Conservation (phyloP, 2,888 invertebrate genomes). For the Rhabditophanes sp. region DNA sequence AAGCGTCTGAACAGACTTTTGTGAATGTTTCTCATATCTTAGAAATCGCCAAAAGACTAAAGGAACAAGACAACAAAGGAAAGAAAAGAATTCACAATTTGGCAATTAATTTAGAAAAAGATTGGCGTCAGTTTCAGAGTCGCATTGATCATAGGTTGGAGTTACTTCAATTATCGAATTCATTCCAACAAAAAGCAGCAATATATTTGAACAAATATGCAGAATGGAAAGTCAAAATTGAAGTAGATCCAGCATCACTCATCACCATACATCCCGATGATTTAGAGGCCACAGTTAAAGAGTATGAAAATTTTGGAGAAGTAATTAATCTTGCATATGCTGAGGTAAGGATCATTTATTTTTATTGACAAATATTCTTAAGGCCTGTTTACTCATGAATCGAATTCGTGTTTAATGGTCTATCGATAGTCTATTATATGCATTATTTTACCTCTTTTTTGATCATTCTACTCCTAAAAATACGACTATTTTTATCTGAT, state of each 20-base stretch:
- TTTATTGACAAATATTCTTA: constrained; percentile 2
- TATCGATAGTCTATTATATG: too few relatives aligned
- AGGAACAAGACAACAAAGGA: constrained; percentile 10
- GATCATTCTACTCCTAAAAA: too few relatives aligned
- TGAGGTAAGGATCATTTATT: constrained; percentile 8
- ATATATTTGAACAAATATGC: constrained; percentile 17
- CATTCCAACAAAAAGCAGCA: constrained; percentile 16
- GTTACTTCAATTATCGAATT: constrained; percentile 13
- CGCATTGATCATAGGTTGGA: constrained; percentile 8
- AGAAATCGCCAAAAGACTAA: constrained; percentile 9
- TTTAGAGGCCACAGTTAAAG: constrained; percentile 17
- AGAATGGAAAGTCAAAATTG: constrained; percentile 21
- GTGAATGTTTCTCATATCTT: too few relatives aligned
- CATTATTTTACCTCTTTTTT: too few relatives aligned
- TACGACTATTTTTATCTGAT: too few relatives aligned
- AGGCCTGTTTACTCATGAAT: too few relatives aligned
- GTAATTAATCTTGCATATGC: constrained; percentile 7
- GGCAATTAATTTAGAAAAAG: constrained; percentile 10
- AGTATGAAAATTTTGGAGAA: constrained; percentile 11
- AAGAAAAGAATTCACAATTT: constrained; percentile 3
- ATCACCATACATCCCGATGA: constrained; percentile 9
- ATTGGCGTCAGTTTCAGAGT: constrained; percentile 17
- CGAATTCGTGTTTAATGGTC: too few relatives aligned
- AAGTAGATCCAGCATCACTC: constrained; percentile 20
- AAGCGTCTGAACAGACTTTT: too few relatives aligned